Evolutionary conservation across 2,797 vertebrate genomes (phyloP).

Genomic region (Poeciliopsis turneri): DNA sequence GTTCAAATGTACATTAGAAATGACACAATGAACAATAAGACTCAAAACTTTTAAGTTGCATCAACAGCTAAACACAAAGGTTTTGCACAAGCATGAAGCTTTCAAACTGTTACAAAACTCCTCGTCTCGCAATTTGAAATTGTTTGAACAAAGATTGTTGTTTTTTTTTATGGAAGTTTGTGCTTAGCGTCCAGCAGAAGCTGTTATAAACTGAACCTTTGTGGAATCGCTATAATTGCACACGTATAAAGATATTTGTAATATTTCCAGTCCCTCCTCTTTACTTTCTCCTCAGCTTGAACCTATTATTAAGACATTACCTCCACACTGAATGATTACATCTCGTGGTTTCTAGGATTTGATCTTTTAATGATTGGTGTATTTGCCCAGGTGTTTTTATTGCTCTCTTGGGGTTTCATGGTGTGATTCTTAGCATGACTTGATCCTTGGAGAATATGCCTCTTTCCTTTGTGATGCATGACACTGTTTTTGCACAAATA

Average conservation of each 20-base stretch:
- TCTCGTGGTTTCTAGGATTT: conserved; percentile 1
- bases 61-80: not conserved
- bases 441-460: not conserved
- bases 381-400: conserved; percentile 25
- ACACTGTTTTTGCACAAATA: not conserved
- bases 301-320: conserved; percentile 2
- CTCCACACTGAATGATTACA: not conserved
- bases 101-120: not conserved
- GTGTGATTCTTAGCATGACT: conserved; percentile 10
- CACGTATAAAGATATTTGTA: not conserved
- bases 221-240: not conserved
- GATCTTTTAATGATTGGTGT: not conserved
- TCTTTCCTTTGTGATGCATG: conserved; percentile 6
- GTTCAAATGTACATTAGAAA: not conserved
- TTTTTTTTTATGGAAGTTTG: not conserved
- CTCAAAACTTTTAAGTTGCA: not conserved
- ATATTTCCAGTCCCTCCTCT: not conserved
- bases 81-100: not conserved
- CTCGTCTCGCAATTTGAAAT: not conserved
- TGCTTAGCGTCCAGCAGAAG: not conserved
- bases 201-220: not conserved
- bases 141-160: not conserved
- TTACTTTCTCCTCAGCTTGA: conserved; percentile 10
- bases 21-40: not conserved
- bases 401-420: not conserved